These are phyloP conservation scores for Polietes domitor DNA, from an alignment of 2,888 invertebrate genomes.

Conservation along the genomic window DNA sequence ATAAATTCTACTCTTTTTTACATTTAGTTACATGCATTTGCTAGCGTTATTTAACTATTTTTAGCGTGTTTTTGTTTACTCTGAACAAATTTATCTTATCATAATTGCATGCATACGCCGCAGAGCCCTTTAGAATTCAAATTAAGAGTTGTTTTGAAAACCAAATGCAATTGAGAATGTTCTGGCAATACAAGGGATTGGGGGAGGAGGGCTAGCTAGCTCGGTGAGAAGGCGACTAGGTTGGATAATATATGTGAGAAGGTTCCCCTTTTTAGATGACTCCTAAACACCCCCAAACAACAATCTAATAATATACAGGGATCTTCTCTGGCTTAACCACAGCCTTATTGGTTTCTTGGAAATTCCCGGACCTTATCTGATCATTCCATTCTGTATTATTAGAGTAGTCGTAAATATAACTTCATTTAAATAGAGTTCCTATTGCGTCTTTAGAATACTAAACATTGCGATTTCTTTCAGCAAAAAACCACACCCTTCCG, in stretches of 20 bases:
- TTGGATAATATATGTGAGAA: no score
- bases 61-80: background rate
- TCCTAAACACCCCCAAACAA: no score
- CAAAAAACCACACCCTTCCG: background rate
- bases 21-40: background rate
- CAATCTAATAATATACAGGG: no score
- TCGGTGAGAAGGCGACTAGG: no score
- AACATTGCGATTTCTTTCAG: slow-evolving; percentile 4
- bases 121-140: no score
- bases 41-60: no score
- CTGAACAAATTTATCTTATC: background rate
- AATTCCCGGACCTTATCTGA: background rate
- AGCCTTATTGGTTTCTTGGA: background rate
- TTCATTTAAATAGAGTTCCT: background rate
- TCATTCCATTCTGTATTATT: background rate
- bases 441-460: slow-evolving; percentile 8
- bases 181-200: no score
- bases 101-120: background rate
- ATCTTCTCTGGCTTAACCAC: background rate
- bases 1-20: background rate
- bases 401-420: background rate
- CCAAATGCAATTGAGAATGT: no score
- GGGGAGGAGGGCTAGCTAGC: no score
- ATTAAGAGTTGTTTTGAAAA: no score
- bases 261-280: no score